phyloP scores from a whole-genome alignment of 2,888 invertebrate genomes.

The Steinernema carpocapsae region DNA sequence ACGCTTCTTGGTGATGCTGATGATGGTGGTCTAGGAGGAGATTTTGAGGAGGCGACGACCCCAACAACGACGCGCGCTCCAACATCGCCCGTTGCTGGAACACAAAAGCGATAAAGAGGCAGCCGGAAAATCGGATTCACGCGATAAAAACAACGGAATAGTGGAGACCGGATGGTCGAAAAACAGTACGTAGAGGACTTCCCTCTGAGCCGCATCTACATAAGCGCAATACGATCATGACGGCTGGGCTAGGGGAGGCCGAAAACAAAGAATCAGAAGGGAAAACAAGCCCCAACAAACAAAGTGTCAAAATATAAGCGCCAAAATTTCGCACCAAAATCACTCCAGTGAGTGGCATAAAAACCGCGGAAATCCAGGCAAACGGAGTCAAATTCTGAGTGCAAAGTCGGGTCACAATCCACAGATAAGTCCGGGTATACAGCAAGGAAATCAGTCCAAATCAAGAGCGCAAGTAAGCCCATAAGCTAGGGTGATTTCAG shows the following conservation, averaged over 20 bases:
- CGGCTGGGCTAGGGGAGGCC: not conserved
- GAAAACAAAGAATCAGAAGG: not conserved
- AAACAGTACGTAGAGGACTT: not conserved
- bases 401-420: too few relatives aligned
- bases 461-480: too few relatives aligned
- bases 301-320: not conserved
- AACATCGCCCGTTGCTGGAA: conserved; percentile 27
- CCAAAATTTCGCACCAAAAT: too few relatives aligned
- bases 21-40: too few relatives aligned
- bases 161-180: conserved; percentile 17
- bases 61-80: conserved; percentile 14
- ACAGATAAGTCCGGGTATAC: too few relatives aligned
- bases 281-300: not conserved
- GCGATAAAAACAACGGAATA: too few relatives aligned
- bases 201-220: not conserved
- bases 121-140: too few relatives aligned
- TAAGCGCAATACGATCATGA: conserved; percentile 8
- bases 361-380: too few relatives aligned
- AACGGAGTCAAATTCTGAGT: too few relatives aligned
- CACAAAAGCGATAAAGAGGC: conserved; percentile 8
- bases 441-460: too few relatives aligned
- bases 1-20: not conserved
- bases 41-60: not conserved
- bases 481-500: too few relatives aligned
- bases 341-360: too few relatives aligned